Conservation (phyloP, 1,140 invertebrate species). For the Lethocerus indicus region DNA sequence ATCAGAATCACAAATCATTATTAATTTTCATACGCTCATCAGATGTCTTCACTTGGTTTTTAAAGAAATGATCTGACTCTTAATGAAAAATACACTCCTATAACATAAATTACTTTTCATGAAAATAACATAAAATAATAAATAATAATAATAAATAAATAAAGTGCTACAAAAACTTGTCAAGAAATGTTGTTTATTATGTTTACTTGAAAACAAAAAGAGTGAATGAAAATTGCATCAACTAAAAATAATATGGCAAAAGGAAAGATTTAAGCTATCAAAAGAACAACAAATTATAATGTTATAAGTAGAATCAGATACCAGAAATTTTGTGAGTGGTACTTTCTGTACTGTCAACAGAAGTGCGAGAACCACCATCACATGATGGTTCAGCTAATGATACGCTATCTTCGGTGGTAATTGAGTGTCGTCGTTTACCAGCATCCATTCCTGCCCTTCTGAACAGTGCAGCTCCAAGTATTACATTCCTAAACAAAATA, state of each 20-base stretch:
- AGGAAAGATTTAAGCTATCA: neutral
- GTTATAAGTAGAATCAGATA: neutral
- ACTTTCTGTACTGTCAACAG: conserved; percentile 21
- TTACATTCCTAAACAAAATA: conserved; percentile 48
- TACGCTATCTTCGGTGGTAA: conserved; percentile 16
- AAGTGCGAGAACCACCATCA: conserved; percentile 21
- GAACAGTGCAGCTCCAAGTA: conserved; percentile 77
- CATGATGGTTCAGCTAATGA: conserved; percentile 4
- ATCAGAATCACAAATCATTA: no score
- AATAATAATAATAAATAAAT: no score
- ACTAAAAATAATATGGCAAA: neutral
- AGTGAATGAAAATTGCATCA: no score
- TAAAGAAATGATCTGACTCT: no score
- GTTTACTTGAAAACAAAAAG: no score
- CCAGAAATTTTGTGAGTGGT: conserved; percentile 9
- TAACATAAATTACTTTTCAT: no score
- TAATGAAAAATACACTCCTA: no score
- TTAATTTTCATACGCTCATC: no score
- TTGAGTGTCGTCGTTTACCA: conserved; percentile 15
- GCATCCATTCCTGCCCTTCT: conserved; percentile 40
- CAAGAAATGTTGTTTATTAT: no score
- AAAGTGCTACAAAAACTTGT: no score
- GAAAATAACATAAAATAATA: no score
- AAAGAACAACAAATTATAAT: neutral
- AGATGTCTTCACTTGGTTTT: no score